phyloP scores from a whole-genome alignment of 2,888 invertebrate species.

The Diplazon laetatorius region DNA sequence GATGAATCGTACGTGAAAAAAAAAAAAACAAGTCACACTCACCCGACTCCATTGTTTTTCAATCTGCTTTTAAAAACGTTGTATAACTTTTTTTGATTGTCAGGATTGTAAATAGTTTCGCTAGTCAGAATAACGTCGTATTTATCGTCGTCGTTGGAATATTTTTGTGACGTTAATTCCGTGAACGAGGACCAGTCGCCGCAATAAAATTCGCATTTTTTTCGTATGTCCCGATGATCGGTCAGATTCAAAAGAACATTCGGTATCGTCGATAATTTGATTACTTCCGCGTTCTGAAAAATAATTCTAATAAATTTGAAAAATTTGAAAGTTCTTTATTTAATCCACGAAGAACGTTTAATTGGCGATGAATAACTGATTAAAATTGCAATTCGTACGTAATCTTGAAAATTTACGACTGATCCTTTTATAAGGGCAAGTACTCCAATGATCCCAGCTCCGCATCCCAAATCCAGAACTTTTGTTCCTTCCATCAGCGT shows the following conservation, averaged over 20 bases:
- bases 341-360: not conserved
- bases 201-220: constrained; percentile 84
- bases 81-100: constrained; percentile 90
- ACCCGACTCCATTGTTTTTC: constrained; percentile 86
- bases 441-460: constrained; percentile 94
- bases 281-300: constrained; percentile 91
- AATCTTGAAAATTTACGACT: constrained; percentile 94
- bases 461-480: constrained; percentile 96
- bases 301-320: not conserved
- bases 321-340: not conserved
- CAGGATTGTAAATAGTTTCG: constrained; percentile 95
- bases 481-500: constrained; percentile 83
- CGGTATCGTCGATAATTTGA: constrained; percentile 91
- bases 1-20: not conserved
- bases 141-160: constrained; percentile 81
- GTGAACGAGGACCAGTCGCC: constrained; percentile 90
- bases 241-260: constrained; percentile 89
- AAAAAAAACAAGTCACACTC: constrained; percentile 68
- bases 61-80: constrained; percentile 87
- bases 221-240: constrained; percentile 78
- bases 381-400: constrained; percentile 86
- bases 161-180: constrained; percentile 78
- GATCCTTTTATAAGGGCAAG: constrained; percentile 86
- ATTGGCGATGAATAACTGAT: too few relatives aligned
- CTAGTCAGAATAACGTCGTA: constrained; percentile 95